Base-by-base conservation (phyloP, 2,888 invertebrate species). In the Bugula neritina region DNA sequence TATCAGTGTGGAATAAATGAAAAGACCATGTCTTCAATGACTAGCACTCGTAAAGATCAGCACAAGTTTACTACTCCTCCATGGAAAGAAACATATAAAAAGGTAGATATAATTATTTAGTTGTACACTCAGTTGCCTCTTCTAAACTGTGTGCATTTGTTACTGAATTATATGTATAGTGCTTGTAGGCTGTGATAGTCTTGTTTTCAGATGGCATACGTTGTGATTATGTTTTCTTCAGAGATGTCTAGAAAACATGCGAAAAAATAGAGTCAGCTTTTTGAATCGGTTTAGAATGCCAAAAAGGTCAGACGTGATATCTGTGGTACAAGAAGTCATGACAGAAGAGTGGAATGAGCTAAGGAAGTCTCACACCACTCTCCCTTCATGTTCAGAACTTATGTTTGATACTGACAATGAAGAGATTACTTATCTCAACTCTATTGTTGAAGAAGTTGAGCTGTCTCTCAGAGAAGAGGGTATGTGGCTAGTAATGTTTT, bases 401-500 rank as follows among this genome's bases (percentile, higher is more conserved):
- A 5, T 58, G 10, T 29, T 71, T 31, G 23, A 13, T 23, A 43
- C 52, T 54, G 72, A 73, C 54, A 35, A 73, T 43, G 72, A 74
- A 34, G 74, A 72, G 69, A 74, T 79, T 29, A 78, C 78, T 58
- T 73, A 76, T 27, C 73, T 79, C 23, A 72, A 79, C 35, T 74
- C 75, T 29, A 74, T 79, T 73, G 79, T 80, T 78, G 78, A 79
- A 70, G 80, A 80, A 71, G 78, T 80, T 31, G 78, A 79, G 71
- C 73, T 73, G 57, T 79, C 79, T 72, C 75, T 80, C 0, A 74
- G 74, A 71, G 73, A 74, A 69, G 79, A 79, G 77, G 80, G 80
- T 80, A 76, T 57, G 21, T n/a, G n/a, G n/a, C n/a, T n/a, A n/a
- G n/a, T n/a, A n/a, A n/a, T n/a, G n/a, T n/a, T n/a, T n/a, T n/a